Percentiles rank a stretch among this genome's conserved stretches.
These are phyloP conservation scores for Agonopterix arenella DNA, from an alignment of 2,888 invertebrate species.

Conservation along the genomic window DNA sequence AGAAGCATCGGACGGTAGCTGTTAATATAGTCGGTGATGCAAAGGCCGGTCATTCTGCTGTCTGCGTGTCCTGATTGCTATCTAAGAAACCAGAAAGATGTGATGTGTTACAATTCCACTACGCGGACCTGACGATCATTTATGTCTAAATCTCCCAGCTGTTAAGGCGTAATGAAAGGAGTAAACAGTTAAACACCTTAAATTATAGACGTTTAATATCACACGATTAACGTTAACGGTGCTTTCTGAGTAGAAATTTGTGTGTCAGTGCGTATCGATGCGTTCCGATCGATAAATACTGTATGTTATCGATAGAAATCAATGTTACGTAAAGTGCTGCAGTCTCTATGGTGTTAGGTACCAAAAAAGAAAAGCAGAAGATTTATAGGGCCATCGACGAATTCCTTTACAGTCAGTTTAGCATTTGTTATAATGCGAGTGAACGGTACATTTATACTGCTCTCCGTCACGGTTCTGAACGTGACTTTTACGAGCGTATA, in stretches of 20 bases:
- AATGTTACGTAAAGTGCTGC: background rate
- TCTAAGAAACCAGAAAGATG: constrained; percentile 7
- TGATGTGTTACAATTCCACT: constrained; percentile 9
- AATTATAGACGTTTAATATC: constrained; percentile 8
- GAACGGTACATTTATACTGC: constrained; percentile 24
- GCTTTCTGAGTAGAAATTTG: constrained; percentile 1
- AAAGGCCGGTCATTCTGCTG: constrained; percentile 12
- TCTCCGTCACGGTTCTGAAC: constrained; percentile 19
- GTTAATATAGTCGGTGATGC: constrained; percentile 10
- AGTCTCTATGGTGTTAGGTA: background rate
- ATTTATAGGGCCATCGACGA: constrained; percentile 40
- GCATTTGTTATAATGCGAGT: constrained; percentile 32
- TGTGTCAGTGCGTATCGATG: background rate
- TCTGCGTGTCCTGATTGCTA: constrained; percentile 6
- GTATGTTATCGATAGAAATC: background rate
- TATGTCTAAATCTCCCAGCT: background rate
- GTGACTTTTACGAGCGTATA: constrained; percentile 4
- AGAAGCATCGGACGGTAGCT: constrained; percentile 5
- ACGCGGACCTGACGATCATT: background rate
- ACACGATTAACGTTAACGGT: constrained; percentile 6
- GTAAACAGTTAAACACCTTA: constrained; percentile 4
- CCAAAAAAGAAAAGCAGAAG: constrained; percentile 26
- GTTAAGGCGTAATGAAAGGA: background rate
- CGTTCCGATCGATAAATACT: background rate
- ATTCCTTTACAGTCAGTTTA: constrained; percentile 47